A percentile compares a stretch with the other conserved stretches of the same genome.
Evolutionary conservation across 2,113 vertebrate genomes (phyloP).

Genomic region (Macquaria australasica): DNA sequence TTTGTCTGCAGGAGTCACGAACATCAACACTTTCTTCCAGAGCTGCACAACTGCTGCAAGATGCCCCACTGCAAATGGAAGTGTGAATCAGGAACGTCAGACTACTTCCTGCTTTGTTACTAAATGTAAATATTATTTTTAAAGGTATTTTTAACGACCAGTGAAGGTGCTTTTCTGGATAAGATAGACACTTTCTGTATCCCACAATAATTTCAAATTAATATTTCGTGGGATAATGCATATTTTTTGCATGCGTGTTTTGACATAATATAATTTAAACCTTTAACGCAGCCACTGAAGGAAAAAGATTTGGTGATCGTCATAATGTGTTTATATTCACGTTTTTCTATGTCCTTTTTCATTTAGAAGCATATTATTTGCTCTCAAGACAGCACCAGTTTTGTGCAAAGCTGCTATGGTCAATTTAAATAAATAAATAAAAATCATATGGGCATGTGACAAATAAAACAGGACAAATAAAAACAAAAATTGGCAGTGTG

Average conservation of each 20-base stretch:
- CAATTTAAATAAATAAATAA: background rate
- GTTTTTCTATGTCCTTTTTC: background rate
- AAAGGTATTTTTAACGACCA: background rate
- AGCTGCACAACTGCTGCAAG: constrained; percentile 6
- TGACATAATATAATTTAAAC: background rate
- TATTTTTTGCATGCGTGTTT: background rate
- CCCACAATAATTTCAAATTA: background rate
- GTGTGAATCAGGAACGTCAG: background rate
- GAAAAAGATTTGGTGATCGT: no score
- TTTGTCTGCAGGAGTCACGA: constrained; percentile 41
- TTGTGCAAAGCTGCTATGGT: background rate
- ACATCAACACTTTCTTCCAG: background rate
- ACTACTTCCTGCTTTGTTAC: background rate
- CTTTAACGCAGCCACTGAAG: background rate
- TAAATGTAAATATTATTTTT: background rate
- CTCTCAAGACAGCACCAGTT: background rate
- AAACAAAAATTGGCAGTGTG: background rate
- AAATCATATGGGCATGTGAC: background rate
- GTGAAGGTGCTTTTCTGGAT: background rate
- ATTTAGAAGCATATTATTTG: background rate
- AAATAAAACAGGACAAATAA: background rate
- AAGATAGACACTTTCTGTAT: background rate
- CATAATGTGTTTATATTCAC: background rate
- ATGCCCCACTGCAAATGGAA: background rate
- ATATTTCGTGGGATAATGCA: background rate